Evolutionary conservation across 2,888 invertebrate genomes (phyloP).

Genomic region (Anoncus sp.): DNA sequence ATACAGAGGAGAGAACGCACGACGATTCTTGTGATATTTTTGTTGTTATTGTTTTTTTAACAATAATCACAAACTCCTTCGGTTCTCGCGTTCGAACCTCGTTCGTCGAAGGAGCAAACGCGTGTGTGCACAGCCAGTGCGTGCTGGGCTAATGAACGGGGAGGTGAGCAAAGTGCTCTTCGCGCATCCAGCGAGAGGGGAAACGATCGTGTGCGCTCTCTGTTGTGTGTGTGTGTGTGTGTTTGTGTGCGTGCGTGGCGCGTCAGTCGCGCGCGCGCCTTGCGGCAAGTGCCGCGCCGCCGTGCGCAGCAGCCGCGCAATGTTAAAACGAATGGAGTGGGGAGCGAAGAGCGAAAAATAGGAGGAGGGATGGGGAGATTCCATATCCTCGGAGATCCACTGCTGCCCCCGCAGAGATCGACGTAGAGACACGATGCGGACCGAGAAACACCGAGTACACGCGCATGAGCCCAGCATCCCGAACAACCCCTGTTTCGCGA

Average conservation of each 20-base stretch:
- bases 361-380: slow-evolving; percentile 47
- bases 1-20: slow-evolving; percentile 27
- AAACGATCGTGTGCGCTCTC: slow-evolving; percentile 9
- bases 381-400: slow-evolving; percentile 61
- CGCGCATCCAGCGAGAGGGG: slow-evolving; percentile 43
- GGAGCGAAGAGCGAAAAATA: slow-evolving; percentile 10
- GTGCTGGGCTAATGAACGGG: slow-evolving; percentile 63
- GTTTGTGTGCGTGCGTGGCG: neutral
- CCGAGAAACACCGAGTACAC: slow-evolving; percentile 72
- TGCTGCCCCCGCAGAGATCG: slow-evolving; percentile 82
- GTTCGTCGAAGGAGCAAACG: slow-evolving; percentile 71
- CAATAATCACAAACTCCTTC: slow-evolving; percentile 24
- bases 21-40: no score
- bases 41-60: slow-evolving; percentile 5
- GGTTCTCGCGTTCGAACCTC: slow-evolving; percentile 58
- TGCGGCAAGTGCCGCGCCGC: slow-evolving; percentile 22
- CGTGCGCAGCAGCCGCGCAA: no score
- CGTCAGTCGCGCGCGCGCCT: slow-evolving; percentile 20
- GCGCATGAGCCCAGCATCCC: slow-evolving; percentile 63
- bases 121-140: slow-evolving; percentile 70
- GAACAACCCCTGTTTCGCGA: slow-evolving; percentile 49
- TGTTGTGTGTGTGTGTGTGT: slow-evolving; percentile 8
- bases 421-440: slow-evolving; percentile 75
- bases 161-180: slow-evolving; percentile 56
- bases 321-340: no score